Evolutionary conservation across 2,113 vertebrate species (phyloP).

Genomic region (Myocastor coypus): DNA sequence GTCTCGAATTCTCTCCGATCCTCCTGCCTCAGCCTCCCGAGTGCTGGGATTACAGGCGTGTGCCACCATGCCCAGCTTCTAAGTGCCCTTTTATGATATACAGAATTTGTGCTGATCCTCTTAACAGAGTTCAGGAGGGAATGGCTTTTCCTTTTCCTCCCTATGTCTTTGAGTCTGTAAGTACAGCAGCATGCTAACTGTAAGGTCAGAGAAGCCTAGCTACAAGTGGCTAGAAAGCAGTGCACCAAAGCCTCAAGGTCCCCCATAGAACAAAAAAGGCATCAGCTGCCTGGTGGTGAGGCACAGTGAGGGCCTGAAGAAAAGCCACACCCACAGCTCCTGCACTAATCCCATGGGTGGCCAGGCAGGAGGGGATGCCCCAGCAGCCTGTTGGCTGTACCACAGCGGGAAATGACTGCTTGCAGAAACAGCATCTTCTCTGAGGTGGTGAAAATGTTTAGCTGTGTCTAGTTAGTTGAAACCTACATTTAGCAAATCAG

Average conservation of each 20-base stretch:
- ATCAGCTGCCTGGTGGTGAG: neutral
- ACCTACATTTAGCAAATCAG: neutral
- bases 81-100: neutral
- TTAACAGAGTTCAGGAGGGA: neutral
- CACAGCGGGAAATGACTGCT: neutral
- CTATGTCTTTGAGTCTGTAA: neutral
- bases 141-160: neutral
- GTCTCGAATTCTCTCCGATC: too few relatives aligned
- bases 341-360: neutral
- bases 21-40: too few relatives aligned
- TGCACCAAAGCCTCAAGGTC: neutral
- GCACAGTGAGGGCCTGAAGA: neutral
- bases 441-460: neutral
- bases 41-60: too few relatives aligned
- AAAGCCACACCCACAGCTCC: neutral
- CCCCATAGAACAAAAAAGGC: neutral
- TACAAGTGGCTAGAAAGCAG: neutral
- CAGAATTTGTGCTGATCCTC: neutral
- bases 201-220: neutral
- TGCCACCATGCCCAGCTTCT: too few relatives aligned
- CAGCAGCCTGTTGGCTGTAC: neutral
- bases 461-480: neutral
- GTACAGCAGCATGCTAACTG: neutral
- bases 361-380: too few relatives aligned
- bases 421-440: neutral